Percentiles rank a stretch among this genome's conserved stretches.
Evolutionary conservation across 2,888 invertebrate species (phyloP).

Genomic region (Nipponacmea schrenckii): DNA sequence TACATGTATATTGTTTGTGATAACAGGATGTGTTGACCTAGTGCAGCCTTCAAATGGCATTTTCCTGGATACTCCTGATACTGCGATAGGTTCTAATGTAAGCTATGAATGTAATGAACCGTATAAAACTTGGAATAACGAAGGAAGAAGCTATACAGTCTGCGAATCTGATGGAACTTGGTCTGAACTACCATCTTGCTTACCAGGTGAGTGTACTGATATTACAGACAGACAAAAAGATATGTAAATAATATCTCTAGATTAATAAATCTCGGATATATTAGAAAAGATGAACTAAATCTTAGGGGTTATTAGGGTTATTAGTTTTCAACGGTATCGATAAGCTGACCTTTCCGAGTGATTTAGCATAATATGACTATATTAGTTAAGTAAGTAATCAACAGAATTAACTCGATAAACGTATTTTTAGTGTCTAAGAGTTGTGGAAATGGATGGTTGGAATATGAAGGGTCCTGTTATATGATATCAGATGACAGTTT

Average conservation of each 20-base stretch:
- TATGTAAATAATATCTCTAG: too few relatives aligned
- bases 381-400: too few relatives aligned
- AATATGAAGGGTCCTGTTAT: background rate
- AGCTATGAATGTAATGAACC: background rate
- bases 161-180: background rate
- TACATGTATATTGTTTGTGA: background rate
- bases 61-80: background rate
- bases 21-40: background rate
- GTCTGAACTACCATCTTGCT: background rate
- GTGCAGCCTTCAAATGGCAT: background rate
- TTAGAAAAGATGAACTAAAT: too few relatives aligned
- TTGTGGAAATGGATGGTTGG: background rate
- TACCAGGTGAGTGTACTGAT: background rate
- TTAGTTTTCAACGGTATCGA: too few relatives aligned
- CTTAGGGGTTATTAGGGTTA: too few relatives aligned
- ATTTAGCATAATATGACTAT: too few relatives aligned
- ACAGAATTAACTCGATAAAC: too few relatives aligned
- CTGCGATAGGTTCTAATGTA: background rate
- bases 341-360: too few relatives aligned
- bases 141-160: background rate
- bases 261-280: too few relatives aligned
- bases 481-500: background rate
- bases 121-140: background rate
- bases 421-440: too few relatives aligned
- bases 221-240: too few relatives aligned